Evolutionary conservation across 2,888 invertebrate genomes (phyloP), one percentile per base, ranked within the genome.

Genomic region (Daptonema setosum): DNA sequence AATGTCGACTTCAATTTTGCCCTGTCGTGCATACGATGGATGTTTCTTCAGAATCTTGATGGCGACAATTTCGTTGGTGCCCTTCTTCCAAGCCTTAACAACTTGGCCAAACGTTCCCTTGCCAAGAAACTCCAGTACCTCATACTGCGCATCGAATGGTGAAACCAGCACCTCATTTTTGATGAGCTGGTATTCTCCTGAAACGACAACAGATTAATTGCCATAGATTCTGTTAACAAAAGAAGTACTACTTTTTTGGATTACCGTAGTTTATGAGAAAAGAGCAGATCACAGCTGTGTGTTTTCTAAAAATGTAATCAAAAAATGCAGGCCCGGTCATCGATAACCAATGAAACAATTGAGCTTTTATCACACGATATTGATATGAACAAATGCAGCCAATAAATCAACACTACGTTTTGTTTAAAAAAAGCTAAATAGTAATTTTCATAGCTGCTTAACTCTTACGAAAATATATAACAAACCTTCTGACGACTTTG

Each of bases 41-140:
- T 99, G 97, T 78, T 99, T 99, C 78, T 99, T 99, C 60, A 99
- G 79, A 73, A 99, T 99, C 79, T 99, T 99, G 74, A 99, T 97
- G 72, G 97, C 97, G 69, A 97, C 95, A 72, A 99, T 95, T 76
- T 99, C 95, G 73, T 91, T 97, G 68, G 97, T 97, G 73, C 95
- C 95, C 74, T 95, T 93, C 77, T 99, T 97, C 95, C 97, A 97
- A 76, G 97, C 99, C 78, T 99, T 99, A 71, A 97, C 97, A 71
- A 99, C 97, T 74, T 83, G 81, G 63, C 95, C 95, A 77, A 97
- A 97, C 65, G 95, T 97, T 69, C 97, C 97, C 66, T 97, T 83
- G 66, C 97, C 97, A 71, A 99, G 81, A 77, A 97, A 99, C 78
- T 97, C 95, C 74, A 69, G 61, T 41, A 68, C 67, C 61, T 69